These are phyloP conservation scores for Drosophila dunni DNA, from an alignment of 1,140 invertebrate species.

Conservation along the genomic window DNA sequence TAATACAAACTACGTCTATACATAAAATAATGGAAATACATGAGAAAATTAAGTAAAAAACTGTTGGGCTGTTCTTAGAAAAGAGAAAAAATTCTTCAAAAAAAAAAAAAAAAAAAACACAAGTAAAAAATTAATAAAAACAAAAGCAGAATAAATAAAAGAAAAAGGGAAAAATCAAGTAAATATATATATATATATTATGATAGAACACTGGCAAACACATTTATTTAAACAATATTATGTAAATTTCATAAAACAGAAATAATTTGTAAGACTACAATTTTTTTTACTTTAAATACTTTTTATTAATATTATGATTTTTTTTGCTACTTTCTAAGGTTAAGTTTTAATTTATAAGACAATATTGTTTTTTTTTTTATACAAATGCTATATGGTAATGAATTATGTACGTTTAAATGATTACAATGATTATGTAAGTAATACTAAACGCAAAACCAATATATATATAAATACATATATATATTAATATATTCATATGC, in stretches of 20 bases:
- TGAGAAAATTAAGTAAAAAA: constrained; percentile 37
- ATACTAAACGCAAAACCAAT: constrained; percentile 34
- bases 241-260: constrained; percentile 74
- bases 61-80: constrained; percentile 82
- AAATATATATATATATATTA: constrained; percentile 45
- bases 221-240: constrained; percentile 64
- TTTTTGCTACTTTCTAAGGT: constrained; percentile 56
- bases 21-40: constrained; percentile 33
- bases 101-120: constrained; percentile 38
- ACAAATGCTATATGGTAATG: constrained; percentile 37
- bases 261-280: constrained; percentile 53
- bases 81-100: constrained; percentile 54
- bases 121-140: constrained; percentile 38
- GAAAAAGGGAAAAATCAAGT: constrained; percentile 29
- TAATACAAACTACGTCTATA: constrained; percentile 32
- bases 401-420: constrained; percentile 51
- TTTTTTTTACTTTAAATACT: constrained; percentile 41
- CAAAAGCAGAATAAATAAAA: constrained; percentile 28
- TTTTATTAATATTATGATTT: constrained; percentile 29
- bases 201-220: constrained; percentile 44
- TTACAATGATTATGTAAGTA: constrained; percentile 45
- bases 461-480: constrained; percentile 33
- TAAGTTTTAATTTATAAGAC: constrained; percentile 64
- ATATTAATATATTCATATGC: constrained; percentile 9
- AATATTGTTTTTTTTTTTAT: constrained; percentile 54